Conservation (phyloP, 2,888 invertebrate species). For the Didymodactylos carnosus region DNA sequence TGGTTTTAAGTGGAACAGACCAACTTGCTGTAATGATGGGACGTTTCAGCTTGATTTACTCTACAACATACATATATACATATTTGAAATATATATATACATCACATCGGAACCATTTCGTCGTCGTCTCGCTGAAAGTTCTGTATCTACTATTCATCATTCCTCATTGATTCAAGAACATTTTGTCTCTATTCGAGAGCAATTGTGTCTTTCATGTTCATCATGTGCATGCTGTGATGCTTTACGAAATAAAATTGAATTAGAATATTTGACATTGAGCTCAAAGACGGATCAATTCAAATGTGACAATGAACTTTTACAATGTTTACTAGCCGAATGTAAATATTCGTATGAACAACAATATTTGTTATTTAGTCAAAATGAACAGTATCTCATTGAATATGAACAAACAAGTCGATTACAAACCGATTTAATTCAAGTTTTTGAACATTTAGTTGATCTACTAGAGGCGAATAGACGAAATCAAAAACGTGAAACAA, state of each 20-base stretch:
- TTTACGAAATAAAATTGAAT: background rate
- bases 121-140: background rate
- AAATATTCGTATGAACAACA: background rate
- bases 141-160: background rate
- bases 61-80: no score
- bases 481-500: no score
- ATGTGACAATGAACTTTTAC: background rate
- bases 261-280: background rate
- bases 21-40: no score
- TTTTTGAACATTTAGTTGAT: background rate
- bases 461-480: no score
- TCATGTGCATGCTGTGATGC: background rate
- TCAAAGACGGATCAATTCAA: background rate
- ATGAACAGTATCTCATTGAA: background rate
- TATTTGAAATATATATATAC: no score
- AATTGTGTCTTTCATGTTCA: background rate
- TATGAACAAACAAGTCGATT: background rate
- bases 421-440: background rate
- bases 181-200: background rate
- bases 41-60: no score
- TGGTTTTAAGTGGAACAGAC: no score
- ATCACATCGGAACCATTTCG: background rate
- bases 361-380: background rate
- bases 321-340: background rate
- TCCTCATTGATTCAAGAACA: background rate